Conservation (phyloP, 2,888 invertebrate genomes). For the Teinopalpus imperialis region DNA sequence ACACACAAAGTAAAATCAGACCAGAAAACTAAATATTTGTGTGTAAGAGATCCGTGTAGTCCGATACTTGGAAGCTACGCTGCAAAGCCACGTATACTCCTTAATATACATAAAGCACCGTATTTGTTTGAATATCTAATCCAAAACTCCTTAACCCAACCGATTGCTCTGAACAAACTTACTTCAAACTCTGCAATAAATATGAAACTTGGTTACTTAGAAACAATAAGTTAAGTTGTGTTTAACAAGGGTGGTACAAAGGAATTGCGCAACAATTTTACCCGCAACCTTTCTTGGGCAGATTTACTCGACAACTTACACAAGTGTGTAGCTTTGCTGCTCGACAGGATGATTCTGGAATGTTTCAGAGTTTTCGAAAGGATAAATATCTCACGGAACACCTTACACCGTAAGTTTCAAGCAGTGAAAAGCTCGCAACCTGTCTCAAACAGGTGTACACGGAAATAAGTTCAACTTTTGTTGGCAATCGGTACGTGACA, state of each 20-base stretch:
- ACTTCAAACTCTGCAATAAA: conserved; percentile 35
- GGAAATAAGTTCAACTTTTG: background rate
- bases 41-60: too few species aligned
- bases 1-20: too few species aligned
- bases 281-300: conserved; percentile 36
- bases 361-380: conserved; percentile 16
- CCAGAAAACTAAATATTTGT: too few species aligned
- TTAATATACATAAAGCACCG: conserved; percentile 1
- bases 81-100: too few species aligned
- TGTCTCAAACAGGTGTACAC: background rate
- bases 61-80: too few species aligned
- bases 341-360: conserved; percentile 23
- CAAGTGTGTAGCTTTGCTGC: conserved; percentile 16
- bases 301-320: conserved; percentile 43
- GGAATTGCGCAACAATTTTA: conserved; percentile 37
- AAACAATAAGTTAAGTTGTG: conserved; percentile 48
- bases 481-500: background rate
- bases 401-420: conserved; percentile 11
- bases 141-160: conserved; percentile 11
- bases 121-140: conserved; percentile 8
- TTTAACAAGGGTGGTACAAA: conserved; percentile 47
- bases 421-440: conserved; percentile 9
- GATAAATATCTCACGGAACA: conserved; percentile 21
- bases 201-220: conserved; percentile 39
- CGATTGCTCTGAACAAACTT: conserved; percentile 11